These are phyloP conservation scores for Orgyia antiqua DNA, from an alignment of 2,888 invertebrate species.

Conservation along the genomic window DNA sequence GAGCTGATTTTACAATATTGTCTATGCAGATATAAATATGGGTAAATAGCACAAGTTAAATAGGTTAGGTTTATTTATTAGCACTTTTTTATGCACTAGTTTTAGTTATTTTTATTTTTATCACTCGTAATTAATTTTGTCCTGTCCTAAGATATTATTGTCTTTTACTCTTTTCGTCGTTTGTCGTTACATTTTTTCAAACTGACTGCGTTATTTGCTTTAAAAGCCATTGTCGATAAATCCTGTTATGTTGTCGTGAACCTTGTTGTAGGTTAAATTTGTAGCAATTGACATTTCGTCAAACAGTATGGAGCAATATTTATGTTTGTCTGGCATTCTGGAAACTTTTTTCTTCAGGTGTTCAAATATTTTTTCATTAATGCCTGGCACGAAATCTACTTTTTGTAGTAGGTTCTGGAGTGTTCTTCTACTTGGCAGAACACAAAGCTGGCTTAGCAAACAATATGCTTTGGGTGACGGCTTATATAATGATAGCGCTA, in stretches of 20 bases:
- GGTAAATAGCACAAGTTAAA: too few relatives aligned
- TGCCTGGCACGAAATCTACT: conserved; percentile 3
- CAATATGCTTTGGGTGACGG: conserved; percentile 4
- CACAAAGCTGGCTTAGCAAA: not conserved
- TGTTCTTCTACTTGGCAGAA: conserved; percentile 3
- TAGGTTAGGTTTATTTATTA: too few relatives aligned
- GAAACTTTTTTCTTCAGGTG: conserved; percentile 5
- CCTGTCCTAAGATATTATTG: too few relatives aligned
- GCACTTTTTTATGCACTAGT: too few relatives aligned
- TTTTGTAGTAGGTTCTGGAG: conserved; percentile 7
- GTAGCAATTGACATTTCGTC: conserved; percentile 7
- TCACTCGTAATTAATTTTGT: too few relatives aligned
- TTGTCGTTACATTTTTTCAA: too few relatives aligned
- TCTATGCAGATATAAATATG: too few relatives aligned
- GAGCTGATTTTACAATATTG: too few relatives aligned
- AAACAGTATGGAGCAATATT: conserved; percentile 1
- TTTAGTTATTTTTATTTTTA: too few relatives aligned
- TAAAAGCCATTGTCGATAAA: conserved; percentile 6
- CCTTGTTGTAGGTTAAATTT: not conserved
- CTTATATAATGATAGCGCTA: conserved; percentile 5
- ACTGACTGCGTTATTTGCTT: too few relatives aligned
- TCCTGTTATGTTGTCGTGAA: conserved; percentile 1
- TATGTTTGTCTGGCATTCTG: conserved; percentile 3
- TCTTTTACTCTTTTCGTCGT: too few relatives aligned
- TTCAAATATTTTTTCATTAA: conserved; percentile 8